Evolutionary conservation across 2,113 vertebrate species (phyloP).

Genomic region (Danionella cerebrum): DNA sequence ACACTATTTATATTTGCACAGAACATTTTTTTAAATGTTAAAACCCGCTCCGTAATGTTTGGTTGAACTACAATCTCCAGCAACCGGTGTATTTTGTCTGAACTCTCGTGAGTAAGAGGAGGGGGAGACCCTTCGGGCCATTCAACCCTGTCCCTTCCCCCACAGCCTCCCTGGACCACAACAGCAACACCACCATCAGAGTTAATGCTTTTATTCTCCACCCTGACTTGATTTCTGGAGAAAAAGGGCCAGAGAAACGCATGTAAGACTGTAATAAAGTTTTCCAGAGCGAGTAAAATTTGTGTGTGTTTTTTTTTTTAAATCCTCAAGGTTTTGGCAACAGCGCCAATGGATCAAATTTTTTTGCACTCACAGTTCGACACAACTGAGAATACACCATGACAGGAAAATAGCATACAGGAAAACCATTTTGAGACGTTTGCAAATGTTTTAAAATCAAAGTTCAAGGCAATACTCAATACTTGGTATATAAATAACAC

Average conservation of each 20-base stretch:
- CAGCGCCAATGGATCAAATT: too few species aligned
- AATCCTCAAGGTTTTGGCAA: too few species aligned
- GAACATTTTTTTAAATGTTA: neutral
- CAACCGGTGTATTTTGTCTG: neutral
- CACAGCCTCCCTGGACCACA: neutral
- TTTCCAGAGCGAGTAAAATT: too few species aligned
- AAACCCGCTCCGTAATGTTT: neutral
- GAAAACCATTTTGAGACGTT: too few species aligned
- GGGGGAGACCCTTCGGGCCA: constrained; percentile 52
- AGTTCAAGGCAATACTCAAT: too few species aligned
- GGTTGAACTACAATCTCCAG: constrained; percentile 64
- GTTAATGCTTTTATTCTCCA: neutral
- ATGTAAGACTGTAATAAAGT: neutral
- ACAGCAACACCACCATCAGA: neutral
- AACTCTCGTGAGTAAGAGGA: neutral
- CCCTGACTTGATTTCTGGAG: neutral
- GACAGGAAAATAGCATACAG: too few species aligned
- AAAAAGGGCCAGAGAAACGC: neutral
- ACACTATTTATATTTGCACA: too few species aligned
- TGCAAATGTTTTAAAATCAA: too few species aligned
- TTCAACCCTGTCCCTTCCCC: constrained; percentile 47
- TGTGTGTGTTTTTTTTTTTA: too few species aligned
- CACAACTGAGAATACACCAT: too few species aligned
- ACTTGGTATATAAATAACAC: too few species aligned
- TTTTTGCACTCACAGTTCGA: too few species aligned